Evolutionary conservation across 1,140 invertebrate species (phyloP).

Genomic region (Camponotus pennsylvanicus): DNA sequence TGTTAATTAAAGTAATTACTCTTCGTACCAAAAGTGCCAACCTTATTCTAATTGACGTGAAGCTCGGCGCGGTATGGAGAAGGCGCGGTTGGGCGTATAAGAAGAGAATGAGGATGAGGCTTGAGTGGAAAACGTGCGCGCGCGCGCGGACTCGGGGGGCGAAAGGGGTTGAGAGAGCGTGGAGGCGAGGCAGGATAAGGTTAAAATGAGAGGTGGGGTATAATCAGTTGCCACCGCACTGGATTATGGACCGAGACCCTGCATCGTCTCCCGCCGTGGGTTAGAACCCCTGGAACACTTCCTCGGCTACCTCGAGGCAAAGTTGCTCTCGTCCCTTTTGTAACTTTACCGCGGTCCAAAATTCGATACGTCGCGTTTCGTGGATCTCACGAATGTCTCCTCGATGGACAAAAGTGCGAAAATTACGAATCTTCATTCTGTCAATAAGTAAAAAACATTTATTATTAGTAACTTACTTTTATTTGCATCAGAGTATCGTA

Average conservation of each 20-base stretch:
- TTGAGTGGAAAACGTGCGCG: conserved; percentile 59
- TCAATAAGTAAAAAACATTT: background rate
- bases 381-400: conserved; percentile 65
- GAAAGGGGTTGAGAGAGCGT: conserved; percentile 50
- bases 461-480: background rate
- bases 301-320: conserved; percentile 76
- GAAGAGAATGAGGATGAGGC: conserved; percentile 67
- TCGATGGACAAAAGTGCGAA: background rate
- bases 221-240: conserved; percentile 86
- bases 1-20: conserved; percentile 88
- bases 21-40: conserved; percentile 87
- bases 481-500: background rate
- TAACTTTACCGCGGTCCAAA: conserved; percentile 69
- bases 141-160: conserved; percentile 21
- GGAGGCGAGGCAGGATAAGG: conserved; percentile 80
- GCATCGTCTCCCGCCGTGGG: conserved; percentile 77
- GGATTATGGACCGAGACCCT: conserved; percentile 84
- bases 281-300: conserved; percentile 80
- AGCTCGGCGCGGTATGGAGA: conserved; percentile 81
- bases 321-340: conserved; percentile 67
- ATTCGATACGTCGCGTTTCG: conserved; percentile 74
- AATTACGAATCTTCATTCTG: background rate
- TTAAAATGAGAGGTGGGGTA: conserved; percentile 78
- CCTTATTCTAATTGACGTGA: conserved; percentile 87
- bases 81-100: conserved; percentile 71